These are phyloP conservation scores for Delichon dasypus DNA, from an alignment of 2,797 vertebrate genomes.

Conservation along the genomic window DNA sequence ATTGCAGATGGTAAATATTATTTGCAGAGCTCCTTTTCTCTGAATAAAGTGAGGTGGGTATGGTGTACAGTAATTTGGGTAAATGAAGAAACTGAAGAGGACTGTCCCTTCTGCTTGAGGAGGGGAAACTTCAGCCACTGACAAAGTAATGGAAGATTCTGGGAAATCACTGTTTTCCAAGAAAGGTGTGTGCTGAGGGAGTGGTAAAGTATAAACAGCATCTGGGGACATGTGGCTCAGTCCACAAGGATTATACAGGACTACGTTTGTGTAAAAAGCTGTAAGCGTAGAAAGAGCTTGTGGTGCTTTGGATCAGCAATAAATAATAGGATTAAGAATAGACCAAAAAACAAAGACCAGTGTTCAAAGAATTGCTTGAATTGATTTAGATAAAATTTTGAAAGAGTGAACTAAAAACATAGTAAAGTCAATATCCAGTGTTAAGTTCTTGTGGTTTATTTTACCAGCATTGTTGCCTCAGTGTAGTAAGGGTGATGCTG, in stretches of 20 bases:
- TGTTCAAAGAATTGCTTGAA: neutral
- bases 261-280: neutral
- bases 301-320: neutral
- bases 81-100: neutral
- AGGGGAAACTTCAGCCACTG: neutral
- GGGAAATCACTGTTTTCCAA: neutral
- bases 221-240: neutral
- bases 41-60: accelerated
- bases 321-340: neutral
- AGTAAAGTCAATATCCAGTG: neutral
- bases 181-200: neutral
- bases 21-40: neutral
- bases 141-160: neutral
- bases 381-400: neutral
- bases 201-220: neutral
- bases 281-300: neutral
- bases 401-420: neutral
- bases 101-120: neutral
- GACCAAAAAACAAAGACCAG: neutral
- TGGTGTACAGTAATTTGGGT: neutral
- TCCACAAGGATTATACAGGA: neutral
- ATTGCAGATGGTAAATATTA: neutral
- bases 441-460: neutral
- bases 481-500: neutral
- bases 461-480: neutral